A percentile compares a stretch with the other conserved stretches of the same genome.
Evolutionary conservation across 2,888 invertebrate genomes (phyloP).

Genomic region (Scaptomyza parva): DNA sequence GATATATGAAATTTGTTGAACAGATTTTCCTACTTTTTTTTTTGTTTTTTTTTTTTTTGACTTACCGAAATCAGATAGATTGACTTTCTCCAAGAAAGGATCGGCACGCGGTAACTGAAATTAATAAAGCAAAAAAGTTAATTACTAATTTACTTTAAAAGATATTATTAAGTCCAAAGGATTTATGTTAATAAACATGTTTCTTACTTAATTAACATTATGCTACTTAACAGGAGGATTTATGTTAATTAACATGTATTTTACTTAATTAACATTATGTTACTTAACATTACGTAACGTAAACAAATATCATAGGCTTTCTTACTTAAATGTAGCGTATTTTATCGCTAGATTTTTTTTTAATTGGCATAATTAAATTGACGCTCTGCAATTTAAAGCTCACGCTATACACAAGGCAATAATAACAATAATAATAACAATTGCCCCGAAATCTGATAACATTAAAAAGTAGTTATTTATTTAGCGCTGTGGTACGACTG

Average conservation of each 20-base stretch:
- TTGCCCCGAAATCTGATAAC: not conserved
- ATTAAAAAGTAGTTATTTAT: not conserved
- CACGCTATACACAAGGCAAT: not conserved
- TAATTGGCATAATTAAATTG: not conserved
- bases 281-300: not conserved
- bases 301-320: not conserved
- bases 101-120: slow-evolving; percentile 95
- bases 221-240: not conserved
- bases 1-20: slow-evolving; percentile 40
- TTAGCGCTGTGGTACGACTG: not conserved
- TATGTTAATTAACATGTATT: too few relatives aligned
- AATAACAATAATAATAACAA: not conserved
- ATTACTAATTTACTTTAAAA: slow-evolving; percentile 1
- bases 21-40: not conserved
- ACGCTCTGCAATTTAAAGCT: not conserved
- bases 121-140: slow-evolving; percentile 69
- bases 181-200: too few relatives aligned
- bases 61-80: slow-evolving; percentile 91
- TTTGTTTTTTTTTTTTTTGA: slow-evolving; percentile 53
- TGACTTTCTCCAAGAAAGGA: slow-evolving; percentile 95
- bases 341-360: not conserved
- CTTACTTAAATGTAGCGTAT: not conserved
- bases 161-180: not conserved
- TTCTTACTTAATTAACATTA: not conserved
- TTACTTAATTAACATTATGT: not conserved